phyloP scores from a whole-genome alignment of 2,888 invertebrate genomes.

The Oscheius sp. region DNA sequence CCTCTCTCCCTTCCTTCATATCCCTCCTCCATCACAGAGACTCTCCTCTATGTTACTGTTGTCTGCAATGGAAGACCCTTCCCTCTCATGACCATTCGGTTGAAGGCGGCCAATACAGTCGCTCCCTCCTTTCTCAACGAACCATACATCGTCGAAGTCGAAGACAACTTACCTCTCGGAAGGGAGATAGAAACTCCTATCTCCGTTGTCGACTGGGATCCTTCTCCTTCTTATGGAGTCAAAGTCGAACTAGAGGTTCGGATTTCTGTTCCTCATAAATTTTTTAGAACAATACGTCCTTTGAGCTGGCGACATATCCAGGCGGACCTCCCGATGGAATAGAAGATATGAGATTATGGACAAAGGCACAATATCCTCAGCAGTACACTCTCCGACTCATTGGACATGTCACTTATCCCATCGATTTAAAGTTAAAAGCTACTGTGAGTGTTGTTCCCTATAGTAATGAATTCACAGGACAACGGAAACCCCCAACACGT shows the following conservation, averaged over 20 bases:
- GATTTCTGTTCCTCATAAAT: neutral
- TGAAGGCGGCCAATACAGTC: slow-evolving; percentile 57
- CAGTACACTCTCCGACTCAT: slow-evolving; percentile 27
- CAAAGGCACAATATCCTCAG: slow-evolving; percentile 31
- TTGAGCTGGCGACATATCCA: slow-evolving; percentile 37
- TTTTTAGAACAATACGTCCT: slow-evolving; percentile 23
- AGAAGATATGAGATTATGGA: slow-evolving; percentile 40
- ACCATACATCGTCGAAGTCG: slow-evolving; percentile 58
- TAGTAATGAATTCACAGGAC: neutral
- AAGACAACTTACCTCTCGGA: slow-evolving; percentile 40
- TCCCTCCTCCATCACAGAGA: slow-evolving; percentile 60
- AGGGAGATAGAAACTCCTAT: slow-evolving; percentile 59
- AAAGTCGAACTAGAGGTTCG: slow-evolving; percentile 53
- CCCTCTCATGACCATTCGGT: slow-evolving; percentile 62
- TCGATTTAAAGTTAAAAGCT: slow-evolving; percentile 36
- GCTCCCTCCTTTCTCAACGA: slow-evolving; percentile 60
- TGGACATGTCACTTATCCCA: slow-evolving; percentile 32
- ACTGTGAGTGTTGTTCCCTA: slow-evolving; percentile 23
- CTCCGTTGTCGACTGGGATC: slow-evolving; percentile 66
- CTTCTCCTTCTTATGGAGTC: slow-evolving; percentile 51
- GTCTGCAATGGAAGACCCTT: slow-evolving; percentile 62
- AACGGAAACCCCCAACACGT: neutral
- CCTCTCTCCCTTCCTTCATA: slow-evolving; percentile 52
- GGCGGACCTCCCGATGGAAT: slow-evolving; percentile 24
- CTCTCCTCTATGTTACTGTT: slow-evolving; percentile 62